Conservation (phyloP, 2,797 vertebrate species). For the Characodon lateralis region DNA sequence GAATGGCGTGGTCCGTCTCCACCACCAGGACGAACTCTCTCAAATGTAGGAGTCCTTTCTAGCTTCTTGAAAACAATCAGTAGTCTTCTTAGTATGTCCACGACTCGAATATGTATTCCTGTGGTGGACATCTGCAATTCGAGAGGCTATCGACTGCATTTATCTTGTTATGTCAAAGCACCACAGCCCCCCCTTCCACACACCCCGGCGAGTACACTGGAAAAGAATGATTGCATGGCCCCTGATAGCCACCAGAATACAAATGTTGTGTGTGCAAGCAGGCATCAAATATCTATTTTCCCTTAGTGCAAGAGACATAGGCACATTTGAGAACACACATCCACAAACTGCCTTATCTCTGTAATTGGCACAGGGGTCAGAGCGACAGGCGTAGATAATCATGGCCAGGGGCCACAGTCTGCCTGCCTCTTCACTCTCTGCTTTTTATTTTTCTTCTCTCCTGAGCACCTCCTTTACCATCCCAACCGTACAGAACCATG, state of each 20-base stretch:
- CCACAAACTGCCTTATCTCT: conserved; percentile 55
- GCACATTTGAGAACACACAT: conserved; percentile 19
- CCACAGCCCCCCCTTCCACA: background rate
- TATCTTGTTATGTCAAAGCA: conserved; percentile 57
- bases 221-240: conserved; percentile 35
- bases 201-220: conserved; percentile 23
- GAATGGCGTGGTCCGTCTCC: conserved; percentile 11
- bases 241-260: conserved; percentile 49
- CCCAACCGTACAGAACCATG: conserved; percentile 13
- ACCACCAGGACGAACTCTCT: conserved; percentile 13
- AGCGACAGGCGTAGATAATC: conserved; percentile 58
- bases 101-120: conserved; percentile 34
- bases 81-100: conserved; percentile 30
- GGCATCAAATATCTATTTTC: conserved; percentile 26
- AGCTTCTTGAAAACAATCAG: conserved; percentile 47
- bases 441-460: conserved; percentile 23
- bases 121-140: conserved; percentile 48
- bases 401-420: conserved; percentile 59
- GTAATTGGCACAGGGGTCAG: conserved; percentile 66
- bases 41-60: conserved; percentile 37
- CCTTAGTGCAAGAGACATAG: conserved; percentile 29
- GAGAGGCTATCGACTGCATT: conserved; percentile 37
- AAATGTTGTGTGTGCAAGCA: conserved; percentile 24
- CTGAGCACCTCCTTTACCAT: conserved; percentile 5
- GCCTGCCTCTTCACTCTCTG: conserved; percentile 26